Evolutionary conservation across 2,888 invertebrate genomes (phyloP).

Genomic region (Leptodirus hochenwartii): DNA sequence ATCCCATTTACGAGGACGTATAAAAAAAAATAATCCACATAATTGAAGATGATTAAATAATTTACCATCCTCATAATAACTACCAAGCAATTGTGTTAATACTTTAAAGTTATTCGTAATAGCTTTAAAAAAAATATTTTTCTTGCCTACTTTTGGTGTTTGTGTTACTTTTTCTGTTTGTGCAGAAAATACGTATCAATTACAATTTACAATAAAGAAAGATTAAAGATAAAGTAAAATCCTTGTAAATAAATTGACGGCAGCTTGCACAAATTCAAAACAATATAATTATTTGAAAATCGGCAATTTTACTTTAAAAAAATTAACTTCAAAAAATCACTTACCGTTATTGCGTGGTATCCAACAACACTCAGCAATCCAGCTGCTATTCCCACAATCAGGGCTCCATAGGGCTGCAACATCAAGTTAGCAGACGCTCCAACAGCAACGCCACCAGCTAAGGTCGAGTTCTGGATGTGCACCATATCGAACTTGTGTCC

Average conservation of each 20-base stretch:
- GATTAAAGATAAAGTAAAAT: no score
- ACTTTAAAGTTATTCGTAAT: no score
- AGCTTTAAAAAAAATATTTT: no score
- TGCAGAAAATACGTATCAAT: no score
- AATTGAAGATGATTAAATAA: no score
- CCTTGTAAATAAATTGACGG: neutral
- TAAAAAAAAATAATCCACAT: no score
- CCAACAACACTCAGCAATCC: conserved; percentile 67
- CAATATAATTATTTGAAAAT: conserved; percentile 2
- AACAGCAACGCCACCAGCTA: conserved; percentile 86
- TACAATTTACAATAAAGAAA: no score
- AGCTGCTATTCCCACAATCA: conserved; percentile 61
- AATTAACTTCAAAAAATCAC: conserved; percentile 14
- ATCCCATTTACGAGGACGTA: no score
- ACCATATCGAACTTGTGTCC: conserved; percentile 76
- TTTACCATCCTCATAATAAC: no score
- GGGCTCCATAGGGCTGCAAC: conserved; percentile 65
- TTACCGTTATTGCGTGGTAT: conserved; percentile 57
- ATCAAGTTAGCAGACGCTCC: conserved; percentile 73
- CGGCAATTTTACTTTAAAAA: neutral
- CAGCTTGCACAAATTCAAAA: neutral
- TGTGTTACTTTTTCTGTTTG: no score
- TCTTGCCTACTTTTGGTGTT: no score
- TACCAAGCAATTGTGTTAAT: no score
- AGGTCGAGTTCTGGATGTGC: conserved; percentile 83